These are phyloP conservation scores for Lycaon pictus DNA, from an alignment of 2,113 vertebrate genomes.

Conservation along the genomic window DNA sequence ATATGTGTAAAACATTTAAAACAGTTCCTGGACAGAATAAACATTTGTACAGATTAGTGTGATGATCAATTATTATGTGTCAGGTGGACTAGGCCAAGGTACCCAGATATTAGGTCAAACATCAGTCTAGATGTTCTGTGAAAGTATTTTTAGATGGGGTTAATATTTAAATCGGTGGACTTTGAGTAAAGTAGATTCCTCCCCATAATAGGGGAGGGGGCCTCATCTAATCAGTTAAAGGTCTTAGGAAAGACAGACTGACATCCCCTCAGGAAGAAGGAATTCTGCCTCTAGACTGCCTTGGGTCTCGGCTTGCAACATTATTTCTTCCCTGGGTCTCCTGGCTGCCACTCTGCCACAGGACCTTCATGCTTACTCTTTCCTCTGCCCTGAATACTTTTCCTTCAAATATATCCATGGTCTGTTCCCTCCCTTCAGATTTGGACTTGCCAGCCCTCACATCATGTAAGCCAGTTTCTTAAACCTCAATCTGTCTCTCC, in stretches of 20 bases:
- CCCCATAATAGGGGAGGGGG: neutral
- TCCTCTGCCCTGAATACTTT: neutral
- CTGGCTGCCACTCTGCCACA: neutral
- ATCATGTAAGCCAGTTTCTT: neutral
- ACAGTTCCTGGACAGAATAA: neutral
- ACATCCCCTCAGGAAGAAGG: neutral
- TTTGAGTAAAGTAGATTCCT: neutral
- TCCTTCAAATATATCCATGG: neutral
- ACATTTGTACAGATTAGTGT: neutral
- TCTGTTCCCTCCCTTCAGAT: neutral
- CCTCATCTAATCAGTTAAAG: neutral
- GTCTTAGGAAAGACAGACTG: neutral
- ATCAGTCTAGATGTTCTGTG: neutral
- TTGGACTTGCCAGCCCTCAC: neutral
- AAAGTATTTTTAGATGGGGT: slow-evolving; percentile 4
- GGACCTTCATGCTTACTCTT: neutral
- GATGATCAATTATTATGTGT: neutral
- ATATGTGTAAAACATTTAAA: neutral
- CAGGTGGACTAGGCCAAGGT: neutral
- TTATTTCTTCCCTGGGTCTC: neutral
- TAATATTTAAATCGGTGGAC: neutral
- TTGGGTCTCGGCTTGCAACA: neutral
- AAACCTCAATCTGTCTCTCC: neutral
- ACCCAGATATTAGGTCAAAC: neutral
- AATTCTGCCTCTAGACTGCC: neutral